Evolutionary conservation across 2,113 vertebrate species (phyloP).

Genomic region (Tyrannus savana): DNA sequence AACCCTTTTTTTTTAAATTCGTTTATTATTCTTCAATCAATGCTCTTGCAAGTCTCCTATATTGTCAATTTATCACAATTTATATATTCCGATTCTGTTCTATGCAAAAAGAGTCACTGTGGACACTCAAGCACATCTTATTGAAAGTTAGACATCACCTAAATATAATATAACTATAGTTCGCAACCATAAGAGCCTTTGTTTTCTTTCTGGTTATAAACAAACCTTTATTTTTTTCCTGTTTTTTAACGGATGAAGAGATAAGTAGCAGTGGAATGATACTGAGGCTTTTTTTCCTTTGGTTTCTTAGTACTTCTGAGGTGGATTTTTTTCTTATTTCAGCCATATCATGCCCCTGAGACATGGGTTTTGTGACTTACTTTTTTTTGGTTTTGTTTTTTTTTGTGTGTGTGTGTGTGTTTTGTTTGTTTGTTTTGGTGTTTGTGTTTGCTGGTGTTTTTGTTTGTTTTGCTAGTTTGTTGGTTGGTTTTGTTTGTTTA

Average conservation of each 20-base stretch:
- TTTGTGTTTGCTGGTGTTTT: neutral
- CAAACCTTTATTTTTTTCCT: neutral
- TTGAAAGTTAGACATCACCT: neutral
- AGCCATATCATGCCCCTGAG: neutral
- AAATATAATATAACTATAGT: neutral
- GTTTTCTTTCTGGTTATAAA: neutral
- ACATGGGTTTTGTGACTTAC: rapidly evolving
- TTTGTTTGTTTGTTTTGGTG: neutral
- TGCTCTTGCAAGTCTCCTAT: neutral
- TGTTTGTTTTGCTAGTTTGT: neutral
- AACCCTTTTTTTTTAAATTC: neutral
- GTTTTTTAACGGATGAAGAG: neutral
- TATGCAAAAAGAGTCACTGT: neutral
- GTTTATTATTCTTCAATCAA: neutral
- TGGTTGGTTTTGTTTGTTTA: neutral
- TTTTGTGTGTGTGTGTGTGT: no score
- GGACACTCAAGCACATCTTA: neutral
- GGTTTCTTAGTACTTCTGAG: neutral
- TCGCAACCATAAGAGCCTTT: neutral
- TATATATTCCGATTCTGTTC: neutral
- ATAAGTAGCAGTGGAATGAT: neutral
- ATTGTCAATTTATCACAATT: neutral
- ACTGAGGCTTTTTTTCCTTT: neutral
- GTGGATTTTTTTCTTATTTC: neutral
- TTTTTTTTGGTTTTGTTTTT: neutral